These are phyloP conservation scores for Hycleus phaleratus DNA, from an alignment of 1,140 invertebrate genomes.

Conservation along the genomic window DNA sequence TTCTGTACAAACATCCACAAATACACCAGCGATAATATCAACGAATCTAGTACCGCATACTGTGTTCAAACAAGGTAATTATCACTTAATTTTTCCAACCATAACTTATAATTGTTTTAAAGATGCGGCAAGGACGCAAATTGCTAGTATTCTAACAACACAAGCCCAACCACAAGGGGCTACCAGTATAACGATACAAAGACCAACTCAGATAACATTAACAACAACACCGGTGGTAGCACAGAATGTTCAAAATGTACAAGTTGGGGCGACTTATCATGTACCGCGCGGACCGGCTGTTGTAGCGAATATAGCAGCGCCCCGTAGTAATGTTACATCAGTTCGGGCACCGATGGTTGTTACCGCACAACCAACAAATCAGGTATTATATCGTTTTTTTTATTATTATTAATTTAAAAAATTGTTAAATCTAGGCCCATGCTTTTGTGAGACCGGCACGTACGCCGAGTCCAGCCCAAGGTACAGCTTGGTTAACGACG, in stretches of 20 bases:
- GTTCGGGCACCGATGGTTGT: slow-evolving; percentile 35
- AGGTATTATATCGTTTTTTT: slow-evolving; percentile 15
- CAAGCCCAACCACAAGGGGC: slow-evolving; percentile 28
- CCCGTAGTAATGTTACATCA: slow-evolving; percentile 36
- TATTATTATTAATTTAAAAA: background rate
- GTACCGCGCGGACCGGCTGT: slow-evolving; percentile 39
- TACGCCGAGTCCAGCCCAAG: slow-evolving; percentile 37
- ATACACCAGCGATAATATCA: slow-evolving; percentile 33
- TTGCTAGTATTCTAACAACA: slow-evolving; percentile 27
- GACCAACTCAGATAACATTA: slow-evolving; percentile 37
- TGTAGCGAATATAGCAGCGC: slow-evolving; percentile 39
- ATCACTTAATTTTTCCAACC: background rate
- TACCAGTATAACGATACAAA: slow-evolving; percentile 30
- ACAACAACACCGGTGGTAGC: slow-evolving; percentile 28
- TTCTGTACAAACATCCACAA: slow-evolving; percentile 20
- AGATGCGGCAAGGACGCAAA: slow-evolving; percentile 30
- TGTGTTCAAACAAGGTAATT: slow-evolving; percentile 36
- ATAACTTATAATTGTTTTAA: slow-evolving; percentile 11
- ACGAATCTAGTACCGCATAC: slow-evolving; percentile 37
- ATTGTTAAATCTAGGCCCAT: slow-evolving; percentile 3
- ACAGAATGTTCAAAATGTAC: slow-evolving; percentile 11
- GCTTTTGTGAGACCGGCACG: slow-evolving; percentile 27
- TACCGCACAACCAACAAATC: slow-evolving; percentile 26
- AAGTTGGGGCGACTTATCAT: slow-evolving; percentile 33
- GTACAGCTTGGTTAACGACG: slow-evolving; percentile 33